These are phyloP conservation scores for Pandemis cinnamomeana DNA, from an alignment of 2,888 invertebrate genomes.

Conservation along the genomic window DNA sequence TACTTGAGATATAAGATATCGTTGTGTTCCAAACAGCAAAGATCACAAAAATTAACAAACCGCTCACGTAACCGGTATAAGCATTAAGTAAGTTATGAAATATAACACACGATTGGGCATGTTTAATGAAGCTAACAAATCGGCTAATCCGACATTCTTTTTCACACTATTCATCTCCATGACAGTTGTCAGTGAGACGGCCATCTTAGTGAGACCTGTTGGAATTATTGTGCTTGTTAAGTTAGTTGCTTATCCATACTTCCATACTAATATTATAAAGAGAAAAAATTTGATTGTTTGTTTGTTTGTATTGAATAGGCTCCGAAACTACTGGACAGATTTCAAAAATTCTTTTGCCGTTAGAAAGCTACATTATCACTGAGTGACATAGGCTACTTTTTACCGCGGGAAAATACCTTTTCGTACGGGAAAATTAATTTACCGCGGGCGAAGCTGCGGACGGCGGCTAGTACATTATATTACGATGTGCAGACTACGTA, in stretches of 20 bases:
- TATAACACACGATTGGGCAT: slow-evolving; percentile 7
- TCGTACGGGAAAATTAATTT: too few relatives aligned
- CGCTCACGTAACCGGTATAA: slow-evolving; percentile 23
- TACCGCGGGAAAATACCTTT: too few relatives aligned
- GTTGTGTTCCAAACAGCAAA: neutral
- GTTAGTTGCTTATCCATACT: neutral
- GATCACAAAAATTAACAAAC: slow-evolving; percentile 31
- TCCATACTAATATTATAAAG: too few relatives aligned
- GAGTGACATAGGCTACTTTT: too few relatives aligned
- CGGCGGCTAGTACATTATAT: too few relatives aligned
- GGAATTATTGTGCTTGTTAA: neutral
- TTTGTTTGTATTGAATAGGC: too few relatives aligned
- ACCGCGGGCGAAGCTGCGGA: too few relatives aligned
- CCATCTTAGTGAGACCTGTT: neutral
- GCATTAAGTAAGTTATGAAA: slow-evolving; percentile 19
- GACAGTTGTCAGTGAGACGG: slow-evolving; percentile 15
- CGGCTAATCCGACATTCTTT: slow-evolving; percentile 27
- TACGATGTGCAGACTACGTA: too few relatives aligned
- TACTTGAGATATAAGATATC: neutral
- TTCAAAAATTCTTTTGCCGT: too few relatives aligned
- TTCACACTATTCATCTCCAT: slow-evolving; percentile 20
- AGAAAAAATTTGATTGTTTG: too few relatives aligned
- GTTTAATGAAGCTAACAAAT: slow-evolving; percentile 29
- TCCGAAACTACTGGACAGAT: too few relatives aligned
- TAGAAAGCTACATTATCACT: too few relatives aligned